Base-by-base conservation (phyloP, 2,113 vertebrate species). In the Cacatua alba region DNA sequence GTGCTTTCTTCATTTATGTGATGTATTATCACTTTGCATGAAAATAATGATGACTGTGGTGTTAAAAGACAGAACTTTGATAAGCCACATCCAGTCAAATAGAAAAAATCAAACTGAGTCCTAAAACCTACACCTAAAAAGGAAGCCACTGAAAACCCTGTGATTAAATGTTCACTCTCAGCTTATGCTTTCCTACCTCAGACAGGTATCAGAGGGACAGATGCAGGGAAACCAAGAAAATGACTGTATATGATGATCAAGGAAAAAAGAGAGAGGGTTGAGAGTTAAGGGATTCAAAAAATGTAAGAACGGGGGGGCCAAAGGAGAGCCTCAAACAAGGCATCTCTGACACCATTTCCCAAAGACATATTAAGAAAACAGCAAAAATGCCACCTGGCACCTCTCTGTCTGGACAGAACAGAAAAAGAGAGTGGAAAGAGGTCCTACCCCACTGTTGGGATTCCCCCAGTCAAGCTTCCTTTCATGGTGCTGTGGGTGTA, bases 21-120 rank as follows among this genome's bases (percentile, higher is more conserved):
- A 28, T 85, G 26, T 46, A 82, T 60, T 85, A 85, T 19, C 57
- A 35, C 33, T 88, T 92, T 41, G 39, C 25, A 75, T 51, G 24
- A 86, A 91, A 91, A 89, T 13, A 89, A 49, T 31, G 17, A 78
- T 5, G 35, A 39, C 46, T 79, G 24, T 44, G 52, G 62, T 37
- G 41, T 80, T 92, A 92, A 93, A 96, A 92, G 74, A 72, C 26
- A 87, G 23, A 72, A 48, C 55, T 89, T 81, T 63, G 68, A 82
- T 65, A 74, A 75, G 20, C 48, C 78, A 80, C 9, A 28, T 87
- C 48, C 39, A 87, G 62, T 26, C 48, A 91, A 91, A 95, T 37
- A 13, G 53, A 81, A 69, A 64, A 78, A 82, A 19, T 28, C 8
- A 21, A 85, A 75, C n/a, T 2, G 4, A 83, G 33, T 52, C 55